These are phyloP conservation scores for Doryteuthis pealeii DNA, from an alignment of 1,140 invertebrate genomes.

Conservation along the genomic window DNA sequence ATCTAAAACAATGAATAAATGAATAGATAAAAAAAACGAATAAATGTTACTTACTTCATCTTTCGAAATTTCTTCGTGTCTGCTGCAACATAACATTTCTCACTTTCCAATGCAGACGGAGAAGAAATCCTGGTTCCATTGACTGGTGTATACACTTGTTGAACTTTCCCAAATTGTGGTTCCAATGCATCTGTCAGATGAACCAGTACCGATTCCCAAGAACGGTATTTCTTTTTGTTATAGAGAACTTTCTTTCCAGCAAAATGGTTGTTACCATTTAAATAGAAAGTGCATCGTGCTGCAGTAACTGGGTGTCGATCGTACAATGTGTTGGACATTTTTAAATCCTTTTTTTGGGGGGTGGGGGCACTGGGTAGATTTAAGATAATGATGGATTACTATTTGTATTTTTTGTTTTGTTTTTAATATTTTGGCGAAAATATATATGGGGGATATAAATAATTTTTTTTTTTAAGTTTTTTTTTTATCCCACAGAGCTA, in stretches of 20 bases:
- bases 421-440: too few relatives aligned
- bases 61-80: neutral
- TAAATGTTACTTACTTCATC: neutral
- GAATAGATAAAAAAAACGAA: too few relatives aligned
- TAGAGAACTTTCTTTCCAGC: neutral
- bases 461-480: too few relatives aligned
- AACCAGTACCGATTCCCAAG: conserved; percentile 1
- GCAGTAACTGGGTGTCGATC: neutral
- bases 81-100: neutral
- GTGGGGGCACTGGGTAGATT: too few relatives aligned
- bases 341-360: too few relatives aligned
- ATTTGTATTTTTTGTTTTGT: too few relatives aligned
- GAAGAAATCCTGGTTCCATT: neutral
- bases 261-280: neutral
- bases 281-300: neutral
- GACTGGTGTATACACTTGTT: neutral
- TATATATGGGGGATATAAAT: too few relatives aligned
- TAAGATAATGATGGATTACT: too few relatives aligned
- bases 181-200: neutral
- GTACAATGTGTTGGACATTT: too few relatives aligned
- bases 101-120: neutral
- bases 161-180: neutral
- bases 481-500: too few relatives aligned
- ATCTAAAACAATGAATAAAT: too few relatives aligned
- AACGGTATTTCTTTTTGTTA: neutral